A percentile compares a stretch with the other conserved stretches of the same genome.
These are phyloP conservation scores for Scrobipalpa atriplicella DNA, from an alignment of 2,888 invertebrate species.

Conservation along the genomic window DNA sequence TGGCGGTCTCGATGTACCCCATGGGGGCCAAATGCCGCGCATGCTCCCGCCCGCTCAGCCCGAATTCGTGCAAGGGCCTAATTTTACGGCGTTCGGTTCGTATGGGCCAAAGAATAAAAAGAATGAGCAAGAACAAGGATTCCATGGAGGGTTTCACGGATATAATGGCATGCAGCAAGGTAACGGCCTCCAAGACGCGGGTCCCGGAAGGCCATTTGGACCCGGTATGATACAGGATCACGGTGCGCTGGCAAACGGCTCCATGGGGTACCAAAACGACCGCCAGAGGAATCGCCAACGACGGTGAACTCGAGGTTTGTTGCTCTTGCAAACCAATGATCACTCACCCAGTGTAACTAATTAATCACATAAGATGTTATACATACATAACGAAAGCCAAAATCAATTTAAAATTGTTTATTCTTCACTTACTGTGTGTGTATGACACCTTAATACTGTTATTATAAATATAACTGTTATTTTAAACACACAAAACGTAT, in stretches of 20 bases:
- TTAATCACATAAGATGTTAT: slow-evolving; percentile 40
- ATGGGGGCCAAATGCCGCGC: slow-evolving; percentile 75
- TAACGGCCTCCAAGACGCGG: slow-evolving; percentile 64
- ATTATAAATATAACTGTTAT: neutral
- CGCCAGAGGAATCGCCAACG: slow-evolving; percentile 79
- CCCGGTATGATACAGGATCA: slow-evolving; percentile 57
- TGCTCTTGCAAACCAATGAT: slow-evolving; percentile 74
- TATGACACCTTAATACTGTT: neutral
- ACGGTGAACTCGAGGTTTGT: slow-evolving; percentile 81
- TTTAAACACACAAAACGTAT: neutral
- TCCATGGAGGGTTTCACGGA: slow-evolving; percentile 51
- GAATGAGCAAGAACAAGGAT: slow-evolving; percentile 45
- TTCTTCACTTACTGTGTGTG: neutral
- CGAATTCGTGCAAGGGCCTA: slow-evolving; percentile 65
- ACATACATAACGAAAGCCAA: slow-evolving; percentile 29
- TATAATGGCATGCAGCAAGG: slow-evolving; percentile 56
- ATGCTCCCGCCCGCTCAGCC: slow-evolving; percentile 66
- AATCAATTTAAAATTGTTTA: neutral
- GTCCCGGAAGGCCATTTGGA: slow-evolving; percentile 64
- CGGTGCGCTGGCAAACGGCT: slow-evolving; percentile 71
- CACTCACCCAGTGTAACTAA: slow-evolving; percentile 63
- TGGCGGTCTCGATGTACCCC: slow-evolving; percentile 76
- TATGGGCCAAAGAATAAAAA: slow-evolving; percentile 61
- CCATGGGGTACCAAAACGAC: slow-evolving; percentile 78
- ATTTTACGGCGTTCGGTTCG: slow-evolving; percentile 76